Evolutionary conservation across 2,888 invertebrate genomes (phyloP).

Genomic region (Pilophorus perplexus): DNA sequence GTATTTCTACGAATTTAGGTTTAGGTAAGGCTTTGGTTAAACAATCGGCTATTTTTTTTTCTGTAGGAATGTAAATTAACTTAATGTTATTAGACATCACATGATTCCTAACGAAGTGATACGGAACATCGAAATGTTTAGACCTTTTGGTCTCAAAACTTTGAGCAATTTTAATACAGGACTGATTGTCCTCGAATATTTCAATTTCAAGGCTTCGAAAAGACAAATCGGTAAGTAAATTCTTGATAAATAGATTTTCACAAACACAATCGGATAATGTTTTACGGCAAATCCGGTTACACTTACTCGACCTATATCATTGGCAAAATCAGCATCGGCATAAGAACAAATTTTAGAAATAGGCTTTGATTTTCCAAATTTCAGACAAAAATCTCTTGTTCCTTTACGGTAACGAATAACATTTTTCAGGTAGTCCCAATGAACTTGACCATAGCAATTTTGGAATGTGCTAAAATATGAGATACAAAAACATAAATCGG

Average conservation of each 20-base stretch:
- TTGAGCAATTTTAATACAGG: conserved; percentile 7
- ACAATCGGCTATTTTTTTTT: background rate
- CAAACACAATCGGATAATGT: conserved; percentile 5
- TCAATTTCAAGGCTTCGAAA: background rate
- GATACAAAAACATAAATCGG: conserved; percentile 12
- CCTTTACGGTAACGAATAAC: conserved; percentile 5
- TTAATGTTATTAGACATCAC: background rate
- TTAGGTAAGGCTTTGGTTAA: background rate
- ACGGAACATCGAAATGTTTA: conserved; percentile 6
- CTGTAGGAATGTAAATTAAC: conserved; percentile 2
- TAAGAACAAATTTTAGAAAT: conserved; percentile 1
- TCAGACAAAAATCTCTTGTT: background rate
- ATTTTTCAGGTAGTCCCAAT: conserved; percentile 18
- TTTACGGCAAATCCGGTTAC: background rate
- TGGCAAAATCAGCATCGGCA: conserved; percentile 8
- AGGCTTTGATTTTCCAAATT: conserved; percentile 2
- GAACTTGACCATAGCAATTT: background rate
- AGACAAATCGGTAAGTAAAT: background rate
- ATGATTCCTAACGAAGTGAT: background rate
- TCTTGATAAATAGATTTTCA: conserved; percentile 1
- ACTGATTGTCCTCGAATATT: conserved; percentile 7
- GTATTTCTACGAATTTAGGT: background rate
- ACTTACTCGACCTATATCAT: conserved; percentile 3
- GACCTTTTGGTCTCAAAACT: conserved; percentile 8
- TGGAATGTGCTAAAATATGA: conserved; percentile 16